Conservation (phyloP, 1,140 invertebrate species). For the Drosophila sproati region DNA sequence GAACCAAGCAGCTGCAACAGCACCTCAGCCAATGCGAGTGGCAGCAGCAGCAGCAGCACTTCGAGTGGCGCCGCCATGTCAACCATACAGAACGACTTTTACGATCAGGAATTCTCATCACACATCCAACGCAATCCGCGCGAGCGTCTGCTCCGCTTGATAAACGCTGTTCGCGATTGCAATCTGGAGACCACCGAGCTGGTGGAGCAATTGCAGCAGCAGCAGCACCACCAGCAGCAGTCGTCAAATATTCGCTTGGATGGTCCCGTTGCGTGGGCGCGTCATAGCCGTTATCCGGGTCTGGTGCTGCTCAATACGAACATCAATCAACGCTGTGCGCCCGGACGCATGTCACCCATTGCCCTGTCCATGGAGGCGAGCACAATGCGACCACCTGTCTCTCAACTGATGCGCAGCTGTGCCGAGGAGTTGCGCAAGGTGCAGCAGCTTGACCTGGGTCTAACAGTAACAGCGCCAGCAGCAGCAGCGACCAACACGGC, state of each 20-base stretch:
- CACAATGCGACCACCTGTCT: slow-evolving; percentile 52
- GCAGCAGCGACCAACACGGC: slow-evolving; percentile 85
- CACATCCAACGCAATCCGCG: slow-evolving; percentile 68
- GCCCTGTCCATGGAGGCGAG: slow-evolving; percentile 85
- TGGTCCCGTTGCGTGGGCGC: slow-evolving; percentile 53
- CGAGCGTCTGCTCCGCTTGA: slow-evolving; percentile 57
- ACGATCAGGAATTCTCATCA: slow-evolving; percentile 96
- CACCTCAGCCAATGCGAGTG: background rate
- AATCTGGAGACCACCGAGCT: slow-evolving; percentile 70
- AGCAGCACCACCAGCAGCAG: background rate
- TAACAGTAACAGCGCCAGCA: background rate
- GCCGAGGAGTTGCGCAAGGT: slow-evolving; percentile 62
- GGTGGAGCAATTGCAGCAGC: slow-evolving; percentile 38
- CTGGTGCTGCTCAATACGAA: slow-evolving; percentile 69
- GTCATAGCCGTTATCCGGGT: slow-evolving; percentile 66
- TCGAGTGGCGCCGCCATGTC: slow-evolving; percentile 61
- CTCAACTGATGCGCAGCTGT: slow-evolving; percentile 57
- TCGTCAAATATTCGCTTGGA: background rate
- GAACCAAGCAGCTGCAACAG: slow-evolving; percentile 1
- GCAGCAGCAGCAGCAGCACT: background rate
- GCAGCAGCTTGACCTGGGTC: slow-evolving; percentile 56
- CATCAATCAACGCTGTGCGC: slow-evolving; percentile 55
- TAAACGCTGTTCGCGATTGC: slow-evolving; percentile 51
- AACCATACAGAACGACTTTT: slow-evolving; percentile 95
- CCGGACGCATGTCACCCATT: slow-evolving; percentile 88